Conservation (phyloP, 2,113 vertebrate species). For the Ictalurus furcatus region DNA sequence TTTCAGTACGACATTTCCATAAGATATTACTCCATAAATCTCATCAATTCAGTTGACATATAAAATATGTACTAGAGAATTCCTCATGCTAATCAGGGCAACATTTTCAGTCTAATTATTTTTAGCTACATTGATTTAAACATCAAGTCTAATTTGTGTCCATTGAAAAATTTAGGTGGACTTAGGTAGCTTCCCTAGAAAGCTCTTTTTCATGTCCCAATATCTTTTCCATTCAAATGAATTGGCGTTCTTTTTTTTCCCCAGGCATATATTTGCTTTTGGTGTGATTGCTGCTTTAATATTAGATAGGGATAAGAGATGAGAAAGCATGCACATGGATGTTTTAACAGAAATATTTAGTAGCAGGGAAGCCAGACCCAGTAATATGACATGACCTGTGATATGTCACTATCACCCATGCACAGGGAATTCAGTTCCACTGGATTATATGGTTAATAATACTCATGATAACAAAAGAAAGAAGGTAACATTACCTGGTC, state of each 20-base stretch:
- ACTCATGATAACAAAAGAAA: background rate
- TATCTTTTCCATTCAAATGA: background rate
- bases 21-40: no score
- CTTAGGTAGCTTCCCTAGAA: background rate
- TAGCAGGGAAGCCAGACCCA: background rate
- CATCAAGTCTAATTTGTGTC: background rate
- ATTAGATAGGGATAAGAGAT: background rate
- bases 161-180: background rate
- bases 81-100: background rate
- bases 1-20: background rate
- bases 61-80: background rate
- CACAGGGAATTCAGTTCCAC: background rate
- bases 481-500: background rate
- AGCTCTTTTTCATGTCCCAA: background rate
- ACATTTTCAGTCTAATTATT: background rate
- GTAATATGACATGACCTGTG: background rate
- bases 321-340: background rate
- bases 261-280: background rate
- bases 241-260: background rate
- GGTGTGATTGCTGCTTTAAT: background rate
- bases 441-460: background rate
- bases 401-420: background rate
- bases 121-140: background rate
- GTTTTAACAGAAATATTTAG: background rate
- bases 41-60: background rate